A percentile compares a stretch with the other conserved stretches of the same genome.
Evolutionary conservation across 2,113 vertebrate species (phyloP).

Genomic region (Aphelocoma coerulescens): DNA sequence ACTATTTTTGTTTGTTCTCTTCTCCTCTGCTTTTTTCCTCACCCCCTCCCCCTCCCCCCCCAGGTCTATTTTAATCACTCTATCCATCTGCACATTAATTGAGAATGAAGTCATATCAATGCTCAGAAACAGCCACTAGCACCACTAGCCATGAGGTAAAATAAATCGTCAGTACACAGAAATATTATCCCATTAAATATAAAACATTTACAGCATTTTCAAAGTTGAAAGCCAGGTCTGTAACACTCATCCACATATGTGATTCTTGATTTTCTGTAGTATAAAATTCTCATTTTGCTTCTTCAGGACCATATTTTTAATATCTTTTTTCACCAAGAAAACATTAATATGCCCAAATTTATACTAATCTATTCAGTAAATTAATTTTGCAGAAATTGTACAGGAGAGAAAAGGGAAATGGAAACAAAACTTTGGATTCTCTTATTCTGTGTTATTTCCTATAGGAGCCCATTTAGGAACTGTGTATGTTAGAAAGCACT

Average conservation of each 20-base stretch:
- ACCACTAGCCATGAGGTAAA: neutral
- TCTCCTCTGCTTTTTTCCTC: neutral
- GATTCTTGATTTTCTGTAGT: neutral
- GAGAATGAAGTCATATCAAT: neutral
- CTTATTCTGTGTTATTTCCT: neutral
- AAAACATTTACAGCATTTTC: neutral
- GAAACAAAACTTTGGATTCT: neutral
- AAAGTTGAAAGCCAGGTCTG: neutral
- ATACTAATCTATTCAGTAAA: neutral
- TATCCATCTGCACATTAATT: neutral
- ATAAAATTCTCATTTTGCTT: neutral
- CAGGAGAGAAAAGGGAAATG: neutral
- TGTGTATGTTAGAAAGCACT: neutral
- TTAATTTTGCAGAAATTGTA: neutral
- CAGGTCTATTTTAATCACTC: neutral
- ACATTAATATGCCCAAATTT: neutral
- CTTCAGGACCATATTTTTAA: neutral
- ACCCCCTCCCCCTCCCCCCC: rapidly evolving
- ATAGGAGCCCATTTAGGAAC: neutral
- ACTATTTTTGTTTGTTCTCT: neutral
- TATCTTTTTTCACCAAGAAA: neutral
- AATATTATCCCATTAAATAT: neutral
- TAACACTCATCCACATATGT: neutral
- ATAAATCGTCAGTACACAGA: neutral
- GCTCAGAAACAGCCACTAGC: neutral